phyloP scores from a whole-genome alignment of 2,113 vertebrate genomes.

The Zapornia atra region DNA sequence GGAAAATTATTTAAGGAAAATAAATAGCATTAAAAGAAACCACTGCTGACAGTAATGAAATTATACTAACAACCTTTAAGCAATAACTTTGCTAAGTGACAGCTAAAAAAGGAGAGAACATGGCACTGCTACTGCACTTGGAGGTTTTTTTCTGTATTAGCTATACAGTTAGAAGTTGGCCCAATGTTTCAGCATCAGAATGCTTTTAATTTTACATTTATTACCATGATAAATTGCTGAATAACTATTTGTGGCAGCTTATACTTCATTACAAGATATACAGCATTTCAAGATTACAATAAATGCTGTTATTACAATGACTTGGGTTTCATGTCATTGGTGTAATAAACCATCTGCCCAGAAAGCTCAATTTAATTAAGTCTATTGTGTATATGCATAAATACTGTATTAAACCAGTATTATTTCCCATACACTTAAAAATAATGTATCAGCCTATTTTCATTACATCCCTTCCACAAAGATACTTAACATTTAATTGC shows the following conservation, averaged over 20 bases:
- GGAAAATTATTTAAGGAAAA: background rate
- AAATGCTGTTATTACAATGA: background rate
- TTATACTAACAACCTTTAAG: background rate
- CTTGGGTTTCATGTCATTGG: background rate
- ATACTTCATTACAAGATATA: background rate
- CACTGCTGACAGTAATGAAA: background rate
- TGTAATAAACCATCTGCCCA: conserved; percentile 25
- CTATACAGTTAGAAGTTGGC: background rate
- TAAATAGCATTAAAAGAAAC: background rate
- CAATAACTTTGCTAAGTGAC: background rate
- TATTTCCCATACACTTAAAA: conserved; percentile 14
- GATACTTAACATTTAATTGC: background rate
- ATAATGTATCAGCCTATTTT: background rate
- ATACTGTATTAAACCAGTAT: background rate
- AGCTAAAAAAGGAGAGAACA: background rate
- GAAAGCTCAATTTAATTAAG: conserved; percentile 36
- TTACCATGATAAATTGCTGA: background rate
- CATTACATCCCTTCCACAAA: background rate
- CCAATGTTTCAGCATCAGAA: background rate
- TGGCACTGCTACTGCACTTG: background rate
- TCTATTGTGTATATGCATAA: background rate
- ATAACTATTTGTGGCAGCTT: background rate
- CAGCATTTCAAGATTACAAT: background rate
- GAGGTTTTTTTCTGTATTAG: background rate
- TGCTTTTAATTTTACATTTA: conserved; percentile 1